Percentiles rank a stretch among this genome's conserved stretches.
Evolutionary conservation across 53 echinoderm and acorn worm species (phyloP).

Genomic region (Crossaster papposus): DNA sequence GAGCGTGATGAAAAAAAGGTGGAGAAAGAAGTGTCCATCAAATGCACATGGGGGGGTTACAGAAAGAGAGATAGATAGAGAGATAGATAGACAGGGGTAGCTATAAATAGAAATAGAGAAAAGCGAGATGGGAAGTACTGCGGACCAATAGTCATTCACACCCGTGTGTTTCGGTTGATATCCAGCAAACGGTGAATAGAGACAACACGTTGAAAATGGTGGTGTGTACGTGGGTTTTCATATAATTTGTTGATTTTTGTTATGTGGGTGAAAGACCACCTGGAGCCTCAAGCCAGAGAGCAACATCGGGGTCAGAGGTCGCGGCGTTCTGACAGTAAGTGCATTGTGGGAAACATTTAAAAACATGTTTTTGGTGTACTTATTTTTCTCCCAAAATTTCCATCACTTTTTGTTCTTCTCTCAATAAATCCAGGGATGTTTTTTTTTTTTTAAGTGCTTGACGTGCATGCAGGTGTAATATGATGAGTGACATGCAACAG

Average conservation of each 20-base stretch:
- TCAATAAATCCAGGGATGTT: neutral
- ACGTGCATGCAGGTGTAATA: constrained; percentile 46
- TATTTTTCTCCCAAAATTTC: neutral
- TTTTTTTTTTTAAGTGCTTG: constrained; percentile 15
- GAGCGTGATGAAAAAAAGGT: constrained; percentile 55
- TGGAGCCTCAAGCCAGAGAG: constrained; percentile 68
- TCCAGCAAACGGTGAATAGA: constrained; percentile 32
- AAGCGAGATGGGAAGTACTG: constrained; percentile 39
- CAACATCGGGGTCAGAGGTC: constrained; percentile 63
- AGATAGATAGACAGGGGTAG: neutral
- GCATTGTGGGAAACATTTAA: constrained; percentile 18
- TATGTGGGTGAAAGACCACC: constrained; percentile 67
- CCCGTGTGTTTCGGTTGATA: constrained; percentile 7
- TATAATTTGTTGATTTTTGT: neutral
- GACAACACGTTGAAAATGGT: constrained; percentile 14
- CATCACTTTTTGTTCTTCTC: too few relatives aligned
- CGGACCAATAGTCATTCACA: constrained; percentile 21
- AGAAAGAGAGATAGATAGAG: constrained; percentile 25
- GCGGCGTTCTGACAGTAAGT: constrained; percentile 23
- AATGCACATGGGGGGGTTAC: constrained; percentile 63
- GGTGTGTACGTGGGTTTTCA: constrained; percentile 42
- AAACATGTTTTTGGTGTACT: neutral
- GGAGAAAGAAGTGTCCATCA: constrained; percentile 54
- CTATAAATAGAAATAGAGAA: neutral
- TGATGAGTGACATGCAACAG: constrained; percentile 30